Evolutionary conservation across 37 sponge, comb jelly and placozoan genomes (phyloP), one percentile per base, ranked within the genome.

Genomic region (Halisarca cf. caerulea): DNA sequence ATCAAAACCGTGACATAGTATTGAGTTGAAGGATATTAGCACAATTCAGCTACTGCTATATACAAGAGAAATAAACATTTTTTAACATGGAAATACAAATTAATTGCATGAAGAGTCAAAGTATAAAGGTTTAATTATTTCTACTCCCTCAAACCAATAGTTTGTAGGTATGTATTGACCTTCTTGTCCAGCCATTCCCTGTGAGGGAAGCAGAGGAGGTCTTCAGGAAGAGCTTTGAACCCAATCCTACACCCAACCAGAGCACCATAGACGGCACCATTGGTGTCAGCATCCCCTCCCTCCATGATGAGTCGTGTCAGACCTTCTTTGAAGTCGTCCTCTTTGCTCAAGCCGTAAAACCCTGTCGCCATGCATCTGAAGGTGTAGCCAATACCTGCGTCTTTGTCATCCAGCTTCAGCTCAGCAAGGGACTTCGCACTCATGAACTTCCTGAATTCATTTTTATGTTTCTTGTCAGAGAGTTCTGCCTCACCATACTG

Each of bases 261-360:
- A 72, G 97, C 97, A 3, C 97, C 97, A 85, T 86, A 91, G 80
- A 96, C 97, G 14, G 97, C 86, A 5, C 89, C 94, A 84, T 96
- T 96, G 42, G 84, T 96, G 89, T 96, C 97, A 51, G 97, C 97
- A 84, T 96, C 97, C 40, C 97, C 97, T 25, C 83, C 97, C 75
- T 96, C 86, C 91, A 91, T 91, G 44, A 96, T 87, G 38, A 96
- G 66, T 36, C 94, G 86, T 17, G 54, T 87, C 18, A 96, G 79
- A 32, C 83, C 73, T 33, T 84, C 37, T 45, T 82, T 77, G 82
- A 94, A 96, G 64, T 94, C 92, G 28, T 28, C 80, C 23, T 53
- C 83, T n/a, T 81, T 80, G 38, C 92, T 83, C 24, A 96, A 54
- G 8, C 89, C 94, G 78, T 80, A 89, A 81, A 96, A 94, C 8